A percentile compares a stretch with the other conserved stretches of the same genome.
Conservation (phyloP, 2,797 vertebrate species). For the Anguilla obscura region DNA sequence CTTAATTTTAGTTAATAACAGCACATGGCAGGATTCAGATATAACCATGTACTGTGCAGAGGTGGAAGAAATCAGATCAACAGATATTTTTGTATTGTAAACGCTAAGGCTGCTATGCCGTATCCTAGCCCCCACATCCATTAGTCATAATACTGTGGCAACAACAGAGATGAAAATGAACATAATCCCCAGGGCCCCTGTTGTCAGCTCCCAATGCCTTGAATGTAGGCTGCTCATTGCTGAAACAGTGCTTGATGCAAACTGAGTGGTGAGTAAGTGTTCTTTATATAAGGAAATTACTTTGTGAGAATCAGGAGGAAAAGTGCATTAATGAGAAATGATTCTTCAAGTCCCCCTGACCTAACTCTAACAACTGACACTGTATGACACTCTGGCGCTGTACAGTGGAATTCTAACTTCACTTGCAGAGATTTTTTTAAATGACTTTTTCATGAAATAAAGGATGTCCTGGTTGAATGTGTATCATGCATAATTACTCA, state of each 20-base stretch:
- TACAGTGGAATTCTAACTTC: not conserved
- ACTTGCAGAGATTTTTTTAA: not conserved
- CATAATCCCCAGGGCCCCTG: conserved; percentile 34
- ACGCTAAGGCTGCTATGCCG: conserved; percentile 35
- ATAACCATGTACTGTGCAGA: conserved; percentile 4
- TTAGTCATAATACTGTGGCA: conserved; percentile 40
- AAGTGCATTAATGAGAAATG: not conserved
- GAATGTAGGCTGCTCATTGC: conserved; percentile 13
- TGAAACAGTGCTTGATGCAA: not conserved
- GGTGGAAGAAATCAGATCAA: not conserved
- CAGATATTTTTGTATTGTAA: not conserved
- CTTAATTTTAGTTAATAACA: conserved; percentile 62
- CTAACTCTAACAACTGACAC: not conserved
- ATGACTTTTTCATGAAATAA: not conserved
- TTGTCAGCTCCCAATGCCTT: conserved; percentile 24
- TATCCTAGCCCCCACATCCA: conserved; percentile 31
- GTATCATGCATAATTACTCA: too few species aligned
- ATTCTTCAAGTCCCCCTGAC: not conserved
- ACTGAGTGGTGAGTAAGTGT: conserved; percentile 14
- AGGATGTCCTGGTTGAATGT: not conserved
- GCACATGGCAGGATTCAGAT: conserved; percentile 29
- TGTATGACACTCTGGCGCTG: not conserved
- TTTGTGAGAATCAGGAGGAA: not conserved
- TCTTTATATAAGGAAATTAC: not conserved
- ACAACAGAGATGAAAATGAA: conserved; percentile 43